These are phyloP conservation scores for Babyrousa celebensis DNA, from an alignment of 2,797 vertebrate species.

Conservation along the genomic window DNA sequence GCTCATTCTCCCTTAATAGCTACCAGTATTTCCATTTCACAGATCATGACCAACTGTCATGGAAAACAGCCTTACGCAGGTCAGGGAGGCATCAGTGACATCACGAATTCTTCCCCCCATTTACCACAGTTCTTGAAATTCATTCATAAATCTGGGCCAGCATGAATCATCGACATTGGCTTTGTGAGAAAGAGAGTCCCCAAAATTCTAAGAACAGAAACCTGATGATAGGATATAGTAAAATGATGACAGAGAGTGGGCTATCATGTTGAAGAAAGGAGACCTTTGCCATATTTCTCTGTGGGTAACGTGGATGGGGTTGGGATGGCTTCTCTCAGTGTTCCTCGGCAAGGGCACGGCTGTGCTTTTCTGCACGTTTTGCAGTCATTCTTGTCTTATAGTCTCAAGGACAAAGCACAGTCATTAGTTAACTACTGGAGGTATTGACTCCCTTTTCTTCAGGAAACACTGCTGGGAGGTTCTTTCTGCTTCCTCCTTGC, in stretches of 20 bases:
- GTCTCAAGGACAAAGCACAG: neutral
- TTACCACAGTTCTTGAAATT: conserved; percentile 23
- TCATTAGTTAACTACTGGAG: neutral
- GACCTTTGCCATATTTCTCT: neutral
- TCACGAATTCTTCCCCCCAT: neutral
- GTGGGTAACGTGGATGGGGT: fast-evolving
- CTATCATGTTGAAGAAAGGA: neutral
- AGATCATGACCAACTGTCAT: neutral
- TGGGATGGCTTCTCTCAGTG: fast-evolving
- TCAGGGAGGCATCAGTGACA: neutral
- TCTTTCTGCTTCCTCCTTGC: conserved; percentile 21
- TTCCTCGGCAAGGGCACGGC: neutral
- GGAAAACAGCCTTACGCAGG: neutral
- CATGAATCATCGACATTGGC: neutral
- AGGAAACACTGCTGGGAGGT: neutral
- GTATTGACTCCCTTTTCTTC: neutral
- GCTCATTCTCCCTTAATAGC: neutral
- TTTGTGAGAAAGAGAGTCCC: neutral
- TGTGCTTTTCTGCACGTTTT: neutral
- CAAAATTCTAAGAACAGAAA: neutral
- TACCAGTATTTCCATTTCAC: neutral
- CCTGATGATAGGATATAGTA: neutral
- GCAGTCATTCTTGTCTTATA: neutral
- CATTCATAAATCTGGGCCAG: neutral
- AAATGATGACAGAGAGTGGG: neutral